Conservation (phyloP, 2,113 vertebrate species). For the Elachura formosa region DNA sequence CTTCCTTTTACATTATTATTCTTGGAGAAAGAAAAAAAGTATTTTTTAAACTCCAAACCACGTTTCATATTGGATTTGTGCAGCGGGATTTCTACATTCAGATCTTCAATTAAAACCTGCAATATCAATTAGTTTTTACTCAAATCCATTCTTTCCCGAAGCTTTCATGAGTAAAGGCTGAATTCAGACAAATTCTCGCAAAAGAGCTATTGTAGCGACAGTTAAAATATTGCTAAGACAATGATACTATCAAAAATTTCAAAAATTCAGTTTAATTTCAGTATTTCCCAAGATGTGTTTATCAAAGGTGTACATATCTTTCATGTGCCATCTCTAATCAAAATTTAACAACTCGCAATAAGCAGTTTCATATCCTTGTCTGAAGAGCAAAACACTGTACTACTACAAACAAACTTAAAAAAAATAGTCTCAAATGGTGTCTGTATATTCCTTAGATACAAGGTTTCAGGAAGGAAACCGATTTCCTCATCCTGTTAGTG, state of each 20-base stretch:
- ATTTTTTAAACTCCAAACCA: neutral
- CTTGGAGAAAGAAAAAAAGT: neutral
- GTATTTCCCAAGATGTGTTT: neutral
- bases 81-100: neutral
- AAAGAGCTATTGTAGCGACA: neutral
- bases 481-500: conserved; percentile 75
- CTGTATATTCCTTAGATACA: conserved; percentile 56
- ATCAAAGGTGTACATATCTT: neutral
- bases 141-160: neutral
- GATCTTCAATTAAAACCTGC: neutral
- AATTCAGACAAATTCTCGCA: neutral
- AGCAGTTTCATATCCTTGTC: neutral
- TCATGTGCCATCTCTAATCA: neutral
- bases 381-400: neutral
- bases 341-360: neutral
- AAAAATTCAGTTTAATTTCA: neutral
- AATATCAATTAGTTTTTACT: neutral
- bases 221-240: neutral
- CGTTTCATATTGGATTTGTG: neutral
- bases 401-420: conserved; percentile 15
- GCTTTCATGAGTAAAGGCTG: neutral
- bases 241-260: neutral
- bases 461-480: conserved; percentile 79
- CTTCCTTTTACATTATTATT: neutral
- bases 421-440: conserved; percentile 2